Conservation (phyloP, 2,888 invertebrate genomes). For the Clivina fossor region DNA sequence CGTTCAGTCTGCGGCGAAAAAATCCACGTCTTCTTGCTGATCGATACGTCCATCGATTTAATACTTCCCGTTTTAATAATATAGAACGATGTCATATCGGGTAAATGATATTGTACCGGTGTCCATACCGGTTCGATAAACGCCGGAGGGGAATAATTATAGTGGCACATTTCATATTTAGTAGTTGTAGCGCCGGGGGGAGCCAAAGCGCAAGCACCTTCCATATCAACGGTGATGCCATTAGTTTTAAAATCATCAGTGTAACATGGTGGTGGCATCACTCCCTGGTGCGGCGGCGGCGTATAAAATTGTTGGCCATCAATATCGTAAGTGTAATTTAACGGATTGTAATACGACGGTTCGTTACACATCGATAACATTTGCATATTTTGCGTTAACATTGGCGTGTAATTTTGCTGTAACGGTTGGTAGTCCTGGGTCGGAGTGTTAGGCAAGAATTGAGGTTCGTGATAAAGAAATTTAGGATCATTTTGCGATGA, state of each 20-base stretch:
- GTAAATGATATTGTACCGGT: slow-evolving; percentile 39
- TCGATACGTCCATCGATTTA: slow-evolving; percentile 60
- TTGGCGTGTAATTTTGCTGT: not conserved
- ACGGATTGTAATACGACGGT: too few relatives aligned
- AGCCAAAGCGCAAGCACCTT: slow-evolving; percentile 11
- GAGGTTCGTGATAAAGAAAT: too few relatives aligned
- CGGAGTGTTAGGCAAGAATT: too few relatives aligned
- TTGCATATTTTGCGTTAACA: not conserved
- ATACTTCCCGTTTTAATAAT: slow-evolving; percentile 63
- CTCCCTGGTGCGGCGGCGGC: too few relatives aligned
- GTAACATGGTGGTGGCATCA: too few relatives aligned
- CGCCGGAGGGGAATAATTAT: not conserved
- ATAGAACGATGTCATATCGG: slow-evolving; percentile 55
- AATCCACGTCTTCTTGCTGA: slow-evolving; percentile 59
- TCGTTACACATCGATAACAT: not conserved
- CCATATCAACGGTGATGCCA: slow-evolving; percentile 15
- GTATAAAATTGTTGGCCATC: not conserved
- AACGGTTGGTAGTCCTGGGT: too few relatives aligned
- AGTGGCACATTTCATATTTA: too few relatives aligned
- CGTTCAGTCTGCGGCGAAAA: slow-evolving; percentile 64
- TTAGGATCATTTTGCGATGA: too few relatives aligned
- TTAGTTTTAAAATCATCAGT: slow-evolving; percentile 17
- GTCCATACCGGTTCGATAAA: slow-evolving; percentile 47
- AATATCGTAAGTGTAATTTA: too few relatives aligned
- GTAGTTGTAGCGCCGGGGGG: not conserved